Percentiles rank a stretch among this genome's conserved stretches.
phyloP scores from a whole-genome alignment of 2,797 vertebrate species.

The Gymnothorax reevesii region DNA sequence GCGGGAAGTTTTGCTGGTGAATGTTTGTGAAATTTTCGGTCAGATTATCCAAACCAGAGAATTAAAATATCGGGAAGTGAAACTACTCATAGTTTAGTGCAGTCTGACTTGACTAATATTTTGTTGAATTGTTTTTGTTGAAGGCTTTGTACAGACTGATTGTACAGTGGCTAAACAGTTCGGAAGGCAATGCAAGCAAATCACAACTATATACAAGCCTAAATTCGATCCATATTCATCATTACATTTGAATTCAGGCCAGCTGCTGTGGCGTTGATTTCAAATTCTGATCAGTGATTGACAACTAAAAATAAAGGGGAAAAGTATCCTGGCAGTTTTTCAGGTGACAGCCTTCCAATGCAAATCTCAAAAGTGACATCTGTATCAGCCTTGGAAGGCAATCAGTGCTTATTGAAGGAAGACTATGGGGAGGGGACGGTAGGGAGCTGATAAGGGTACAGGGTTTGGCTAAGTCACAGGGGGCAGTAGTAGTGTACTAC shows the following conservation, averaged over 20 bases:
- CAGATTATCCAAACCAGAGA: too few relatives aligned
- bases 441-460: neutral
- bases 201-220: neutral
- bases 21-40: too few relatives aligned
- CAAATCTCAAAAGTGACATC: conserved; percentile 31
- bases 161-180: neutral
- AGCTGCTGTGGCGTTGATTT: conserved; percentile 20
- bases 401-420: conserved; percentile 42
- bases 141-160: neutral
- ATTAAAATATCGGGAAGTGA: too few relatives aligned
- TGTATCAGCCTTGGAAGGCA: conserved; percentile 51
- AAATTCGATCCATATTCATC: neutral
- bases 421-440: neutral
- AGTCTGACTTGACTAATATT: neutral
- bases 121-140: neutral
- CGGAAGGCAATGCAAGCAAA: neutral
- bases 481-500: too few relatives aligned
- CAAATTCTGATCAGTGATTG: conserved; percentile 28
- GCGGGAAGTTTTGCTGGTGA: too few relatives aligned
- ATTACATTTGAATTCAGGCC: neutral
- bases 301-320: conserved; percentile 31
- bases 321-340: conserved; percentile 13
- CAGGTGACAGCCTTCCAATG: conserved; percentile 25
- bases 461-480: conserved; percentile 16
- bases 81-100: too few relatives aligned